A percentile compares a stretch with the other conserved stretches of the same genome.
Evolutionary conservation across 2,797 vertebrate species (phyloP).

Genomic region (Typhlichthys eigenmanni): DNA sequence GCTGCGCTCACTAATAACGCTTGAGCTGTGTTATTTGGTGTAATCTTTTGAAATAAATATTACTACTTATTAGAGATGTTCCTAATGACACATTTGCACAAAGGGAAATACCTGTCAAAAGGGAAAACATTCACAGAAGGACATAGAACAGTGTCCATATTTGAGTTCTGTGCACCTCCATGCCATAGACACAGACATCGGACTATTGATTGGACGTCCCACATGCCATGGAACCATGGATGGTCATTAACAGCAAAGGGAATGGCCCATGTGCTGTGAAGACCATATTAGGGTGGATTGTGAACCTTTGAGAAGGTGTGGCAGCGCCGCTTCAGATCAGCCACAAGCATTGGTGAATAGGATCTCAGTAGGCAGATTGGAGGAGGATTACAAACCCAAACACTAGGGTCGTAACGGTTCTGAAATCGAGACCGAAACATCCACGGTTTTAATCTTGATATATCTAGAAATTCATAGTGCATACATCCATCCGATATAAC

Average conservation of each 20-base stretch:
- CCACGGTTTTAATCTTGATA: no score
- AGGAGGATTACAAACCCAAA: background rate
- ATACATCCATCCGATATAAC: no score
- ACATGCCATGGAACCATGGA: background rate
- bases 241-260: background rate
- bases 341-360: background rate
- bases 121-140: background rate
- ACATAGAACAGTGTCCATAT: background rate
- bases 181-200: background rate
- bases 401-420: no score
- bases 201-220: background rate
- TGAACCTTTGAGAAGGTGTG: no score
- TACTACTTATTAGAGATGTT: no score
- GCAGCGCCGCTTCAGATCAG: no score
- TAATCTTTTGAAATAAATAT: background rate
- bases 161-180: background rate
- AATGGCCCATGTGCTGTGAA: no score
- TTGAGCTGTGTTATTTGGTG: background rate
- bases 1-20: no score
- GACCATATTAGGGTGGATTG: no score
- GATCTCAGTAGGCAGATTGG: background rate
- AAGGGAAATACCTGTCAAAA: constrained; percentile 1
- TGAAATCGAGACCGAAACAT: no score
- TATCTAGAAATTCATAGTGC: no score
- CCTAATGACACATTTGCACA: background rate